Evolutionary conservation across 1,140 invertebrate genomes (phyloP).

Genomic region (Triops longicaudatus): DNA sequence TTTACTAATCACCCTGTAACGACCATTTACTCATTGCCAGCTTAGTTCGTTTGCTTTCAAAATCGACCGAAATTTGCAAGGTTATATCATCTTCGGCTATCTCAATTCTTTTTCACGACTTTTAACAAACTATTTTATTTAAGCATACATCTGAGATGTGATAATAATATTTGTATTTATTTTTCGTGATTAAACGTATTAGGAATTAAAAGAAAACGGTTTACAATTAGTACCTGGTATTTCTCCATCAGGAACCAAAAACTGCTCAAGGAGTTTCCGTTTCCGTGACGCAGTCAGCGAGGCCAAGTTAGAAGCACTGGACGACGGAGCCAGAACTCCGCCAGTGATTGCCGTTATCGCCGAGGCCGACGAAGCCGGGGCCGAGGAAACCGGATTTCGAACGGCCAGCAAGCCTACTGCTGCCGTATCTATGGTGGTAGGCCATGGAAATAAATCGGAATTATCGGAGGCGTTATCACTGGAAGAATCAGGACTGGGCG

Average conservation of each 20-base stretch:
- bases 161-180: no score
- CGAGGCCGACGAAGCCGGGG: background rate
- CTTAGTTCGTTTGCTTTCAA: no score
- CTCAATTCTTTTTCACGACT: no score
- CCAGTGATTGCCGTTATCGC: background rate
- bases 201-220: background rate
- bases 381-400: background rate
- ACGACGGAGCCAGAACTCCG: background rate
- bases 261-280: slow-evolving; percentile 28
- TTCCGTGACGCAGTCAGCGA: slow-evolving; percentile 27
- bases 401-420: background rate
- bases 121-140: no score
- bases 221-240: background rate
- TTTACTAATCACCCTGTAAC: no score
- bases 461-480: slow-evolving; percentile 30
- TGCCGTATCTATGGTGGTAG: slow-evolving; percentile 22
- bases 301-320: slow-evolving; percentile 19
- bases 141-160: no score
- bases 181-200: no score
- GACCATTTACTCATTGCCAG: no score
- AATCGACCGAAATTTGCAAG: no score
- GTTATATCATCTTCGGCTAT: no score
- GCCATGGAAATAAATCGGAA: slow-evolving; percentile 29
- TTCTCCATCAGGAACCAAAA: slow-evolving; percentile 18
- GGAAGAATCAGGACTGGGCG: slow-evolving; percentile 29